Evolutionary conservation across 2,888 invertebrate genomes (phyloP), one percentile per base, ranked within the genome.

Genomic region (Aphidoletes aphidimyza): DNA sequence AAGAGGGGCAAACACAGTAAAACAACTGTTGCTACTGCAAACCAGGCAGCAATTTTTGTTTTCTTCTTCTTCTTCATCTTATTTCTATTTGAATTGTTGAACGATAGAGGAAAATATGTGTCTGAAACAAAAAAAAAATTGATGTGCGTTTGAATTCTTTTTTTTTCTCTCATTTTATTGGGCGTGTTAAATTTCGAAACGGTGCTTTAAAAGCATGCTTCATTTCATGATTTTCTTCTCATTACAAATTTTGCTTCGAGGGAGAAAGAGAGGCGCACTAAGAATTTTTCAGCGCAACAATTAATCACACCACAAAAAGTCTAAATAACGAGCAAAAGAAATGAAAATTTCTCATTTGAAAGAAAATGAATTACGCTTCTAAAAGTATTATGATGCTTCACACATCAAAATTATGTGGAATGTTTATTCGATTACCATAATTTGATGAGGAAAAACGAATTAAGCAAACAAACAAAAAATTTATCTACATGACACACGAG

Each of bases 181-280:
- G 22, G 22, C 30, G 26, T 22, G 11, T 0, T 69, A 69, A 30
- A 30, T 69, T 69, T 69, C n/a, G 69, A 81, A 81, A 81, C 37
- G 81, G 81, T 81, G 1, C 81, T 69, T 34, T 69, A 36, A 69
- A 69, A n/a, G n/a, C n/a, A 69, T 69, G 34, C 81, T 81, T 37
- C 81, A 81, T 81, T 81, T 81, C 37, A 37, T 69, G 17, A 2
- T 47, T 47, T 47, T 3, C 14, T 69, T 69, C 81, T 36, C 36
- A 81, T 37, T 36, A 81, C 81, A n/a, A 8, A 54, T 6, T 5
- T 19, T 9, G 36, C 17, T 6, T 19, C 78, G 14, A 36, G 37
- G 11, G n/a, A 5, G 14, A n/a, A n/a, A n/a, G n/a, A n/a, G n/a
- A n/a, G n/a, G n/a, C n/a, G 14, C 8, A 45, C 14, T 2, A 34